These are phyloP conservation scores for Dione juno DNA, from an alignment of 2,888 invertebrate genomes.

Conservation along the genomic window DNA sequence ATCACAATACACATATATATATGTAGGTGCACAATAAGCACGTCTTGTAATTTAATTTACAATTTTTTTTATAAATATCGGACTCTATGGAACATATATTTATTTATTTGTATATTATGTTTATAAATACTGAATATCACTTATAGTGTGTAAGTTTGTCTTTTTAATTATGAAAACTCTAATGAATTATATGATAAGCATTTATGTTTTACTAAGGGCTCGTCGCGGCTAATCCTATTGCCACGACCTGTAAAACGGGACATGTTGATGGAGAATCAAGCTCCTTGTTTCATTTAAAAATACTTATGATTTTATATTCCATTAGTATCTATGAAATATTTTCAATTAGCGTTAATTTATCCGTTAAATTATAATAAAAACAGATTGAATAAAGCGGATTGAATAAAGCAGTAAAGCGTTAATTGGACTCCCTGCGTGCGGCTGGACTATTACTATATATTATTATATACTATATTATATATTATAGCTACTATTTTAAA, in stretches of 20 bases:
- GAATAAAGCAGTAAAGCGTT: neutral
- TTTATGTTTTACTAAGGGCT: no score
- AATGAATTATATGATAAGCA: no score
- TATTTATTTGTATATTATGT: neutral
- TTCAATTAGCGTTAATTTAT: neutral
- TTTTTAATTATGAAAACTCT: no score
- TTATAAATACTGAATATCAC: no score
- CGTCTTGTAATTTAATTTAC: neutral
- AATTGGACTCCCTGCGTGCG: neutral
- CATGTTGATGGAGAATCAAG: neutral
- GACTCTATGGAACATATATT: neutral
- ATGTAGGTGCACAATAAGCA: constrained; percentile 15
- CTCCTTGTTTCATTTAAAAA: neutral
- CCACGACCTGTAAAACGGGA: neutral
- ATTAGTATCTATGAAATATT: neutral
- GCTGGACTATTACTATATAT: no score
- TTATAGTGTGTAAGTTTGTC: no score
- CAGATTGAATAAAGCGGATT: neutral
- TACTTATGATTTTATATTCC: no score
- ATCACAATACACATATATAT: constrained; percentile 37
- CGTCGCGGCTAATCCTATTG: no score
- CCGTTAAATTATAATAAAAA: no score
- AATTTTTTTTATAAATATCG: neutral
- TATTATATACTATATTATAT: no score
- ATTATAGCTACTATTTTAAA: neutral